phyloP scores from a whole-genome alignment of 2,113 vertebrate species.

The Physeter macrocephalus region DNA sequence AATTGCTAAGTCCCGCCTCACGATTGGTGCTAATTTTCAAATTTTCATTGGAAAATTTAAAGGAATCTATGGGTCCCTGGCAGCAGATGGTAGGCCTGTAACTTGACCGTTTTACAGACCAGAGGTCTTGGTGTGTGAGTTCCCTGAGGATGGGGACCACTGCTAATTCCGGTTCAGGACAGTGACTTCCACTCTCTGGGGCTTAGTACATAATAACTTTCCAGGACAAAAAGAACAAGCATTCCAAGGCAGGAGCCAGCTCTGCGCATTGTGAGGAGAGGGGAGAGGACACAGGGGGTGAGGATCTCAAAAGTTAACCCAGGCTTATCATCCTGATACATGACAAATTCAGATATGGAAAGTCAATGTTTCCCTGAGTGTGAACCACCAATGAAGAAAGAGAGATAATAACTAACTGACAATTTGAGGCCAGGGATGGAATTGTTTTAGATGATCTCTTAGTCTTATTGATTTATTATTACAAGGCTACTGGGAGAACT shows the following conservation, averaged over 20 bases:
- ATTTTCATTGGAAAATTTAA: conserved; percentile 5
- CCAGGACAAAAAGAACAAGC: neutral
- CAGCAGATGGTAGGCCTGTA: neutral
- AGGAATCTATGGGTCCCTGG: neutral
- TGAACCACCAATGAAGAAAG: neutral
- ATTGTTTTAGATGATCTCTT: neutral
- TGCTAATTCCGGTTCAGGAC: neutral
- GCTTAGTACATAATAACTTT: neutral
- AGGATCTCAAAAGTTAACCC: neutral
- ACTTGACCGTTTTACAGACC: neutral
- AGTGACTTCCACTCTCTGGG: neutral
- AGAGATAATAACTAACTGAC: neutral
- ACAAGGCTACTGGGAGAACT: neutral
- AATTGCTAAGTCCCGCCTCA: neutral
- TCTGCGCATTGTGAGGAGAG: neutral
- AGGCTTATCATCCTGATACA: neutral
- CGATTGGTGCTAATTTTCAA: neutral
- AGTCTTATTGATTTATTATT: neutral
- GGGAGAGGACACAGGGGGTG: neutral
- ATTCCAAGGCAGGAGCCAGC: neutral
- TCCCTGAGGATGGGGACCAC: neutral
- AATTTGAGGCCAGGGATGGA: neutral
- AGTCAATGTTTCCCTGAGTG: neutral
- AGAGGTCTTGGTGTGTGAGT: neutral
- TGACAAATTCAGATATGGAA: neutral